These are phyloP conservation scores for Drosophila kurseongensis DNA, from an alignment of 1,140 invertebrate species.

Conservation along the genomic window DNA sequence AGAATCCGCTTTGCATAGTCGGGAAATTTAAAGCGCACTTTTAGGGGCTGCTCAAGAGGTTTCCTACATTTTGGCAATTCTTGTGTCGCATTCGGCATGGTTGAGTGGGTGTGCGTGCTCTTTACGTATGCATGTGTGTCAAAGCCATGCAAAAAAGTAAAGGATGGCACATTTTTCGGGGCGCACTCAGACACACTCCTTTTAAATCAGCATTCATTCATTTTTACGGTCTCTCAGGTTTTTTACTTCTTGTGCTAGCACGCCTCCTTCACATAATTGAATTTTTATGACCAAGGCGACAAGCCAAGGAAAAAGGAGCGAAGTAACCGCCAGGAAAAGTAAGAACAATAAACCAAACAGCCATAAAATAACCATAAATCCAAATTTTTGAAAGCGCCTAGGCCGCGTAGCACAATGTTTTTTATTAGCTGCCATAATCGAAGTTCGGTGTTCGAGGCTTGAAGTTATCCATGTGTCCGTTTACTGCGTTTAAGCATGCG, in stretches of 20 bases:
- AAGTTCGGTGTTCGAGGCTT: conserved; percentile 53
- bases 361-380: conserved; percentile 61
- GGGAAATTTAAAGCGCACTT: conserved; percentile 47
- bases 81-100: conserved; percentile 36
- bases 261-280: conserved; percentile 65
- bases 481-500: conserved; percentile 72
- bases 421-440: conserved; percentile 76
- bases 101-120: conserved; percentile 7
- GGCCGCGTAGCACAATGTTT: conserved; percentile 27
- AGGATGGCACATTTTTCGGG: conserved; percentile 46
- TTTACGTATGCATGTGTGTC: conserved; percentile 66
- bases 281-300: conserved; percentile 66
- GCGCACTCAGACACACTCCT: conserved; percentile 23
- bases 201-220: conserved; percentile 54
- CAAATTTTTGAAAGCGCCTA: conserved; percentile 53
- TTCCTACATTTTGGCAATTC: conserved; percentile 57
- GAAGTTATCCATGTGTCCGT: conserved; percentile 21
- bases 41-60: conserved; percentile 23
- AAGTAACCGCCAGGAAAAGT: conserved; percentile 2
- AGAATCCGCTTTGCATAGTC: conserved; percentile 56
- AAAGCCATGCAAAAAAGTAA: conserved; percentile 44
- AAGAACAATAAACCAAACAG: conserved; percentile 51
- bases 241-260: conserved; percentile 26
- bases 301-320: conserved; percentile 31
- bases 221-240: conserved; percentile 29